A percentile compares a stretch with the other conserved stretches of the same genome.
Evolutionary conservation across 1,140 invertebrate genomes (phyloP).

Genomic region (Drosophila sp.): DNA sequence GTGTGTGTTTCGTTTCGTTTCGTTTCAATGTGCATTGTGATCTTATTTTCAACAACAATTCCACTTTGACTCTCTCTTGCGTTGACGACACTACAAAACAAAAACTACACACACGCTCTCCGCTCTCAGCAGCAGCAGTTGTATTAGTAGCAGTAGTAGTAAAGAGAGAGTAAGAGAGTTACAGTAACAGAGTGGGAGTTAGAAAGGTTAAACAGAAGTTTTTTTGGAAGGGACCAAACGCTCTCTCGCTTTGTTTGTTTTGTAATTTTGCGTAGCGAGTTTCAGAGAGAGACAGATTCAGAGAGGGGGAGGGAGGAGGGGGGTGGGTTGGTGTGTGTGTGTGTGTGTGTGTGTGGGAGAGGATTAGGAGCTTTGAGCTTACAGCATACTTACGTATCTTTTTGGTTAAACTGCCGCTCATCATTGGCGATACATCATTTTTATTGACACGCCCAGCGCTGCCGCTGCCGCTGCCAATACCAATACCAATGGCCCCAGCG

Average conservation of each 20-base stretch:
- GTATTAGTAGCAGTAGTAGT: neutral
- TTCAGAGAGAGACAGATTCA: neutral
- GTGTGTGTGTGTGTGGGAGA: neutral
- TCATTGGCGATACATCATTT: conserved; percentile 85
- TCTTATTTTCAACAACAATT: neutral
- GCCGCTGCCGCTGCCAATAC: conserved; percentile 16
- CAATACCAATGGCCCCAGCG: conserved; percentile 38
- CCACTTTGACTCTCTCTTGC: conserved; percentile 1
- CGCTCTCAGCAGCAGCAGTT: neutral
- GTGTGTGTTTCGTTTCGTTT: neutral
- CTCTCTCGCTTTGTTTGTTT: conserved; percentile 1
- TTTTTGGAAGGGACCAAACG: neutral
- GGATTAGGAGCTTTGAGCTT: conserved; percentile 5
- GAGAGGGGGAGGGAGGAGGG: conserved; percentile 2
- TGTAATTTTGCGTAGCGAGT: neutral
- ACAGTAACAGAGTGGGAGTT: neutral
- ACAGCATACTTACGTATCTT: conserved; percentile 92
- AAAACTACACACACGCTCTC: neutral
- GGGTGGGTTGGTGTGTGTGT: too few relatives aligned
- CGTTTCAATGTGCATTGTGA: conserved; percentile 1
- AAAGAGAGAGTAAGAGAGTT: neutral
- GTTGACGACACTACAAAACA: neutral
- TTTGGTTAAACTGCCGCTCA: conserved; percentile 90
- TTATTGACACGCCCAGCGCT: conserved; percentile 62
- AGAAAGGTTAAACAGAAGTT: neutral